Evolutionary conservation across 2,888 invertebrate species (phyloP).

Genomic region (Gibbula magus): DNA sequence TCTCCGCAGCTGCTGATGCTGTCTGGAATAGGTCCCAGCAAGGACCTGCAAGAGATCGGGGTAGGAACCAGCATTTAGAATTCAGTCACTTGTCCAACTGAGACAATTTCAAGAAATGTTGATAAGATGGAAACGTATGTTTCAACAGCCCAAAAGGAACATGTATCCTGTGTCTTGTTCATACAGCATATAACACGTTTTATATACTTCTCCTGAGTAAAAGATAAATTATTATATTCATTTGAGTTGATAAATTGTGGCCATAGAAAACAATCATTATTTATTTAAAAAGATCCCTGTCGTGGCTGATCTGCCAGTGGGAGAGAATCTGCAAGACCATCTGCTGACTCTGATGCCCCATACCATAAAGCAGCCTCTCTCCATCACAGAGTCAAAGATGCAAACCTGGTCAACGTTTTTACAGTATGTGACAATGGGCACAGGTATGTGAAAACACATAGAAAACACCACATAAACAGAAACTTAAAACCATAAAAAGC

Average conservation of each 20-base stretch:
- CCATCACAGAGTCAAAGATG: conserved; percentile 46
- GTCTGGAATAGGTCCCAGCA: conserved; percentile 73
- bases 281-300: background rate
- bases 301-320: background rate
- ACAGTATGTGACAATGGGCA: conserved; percentile 48
- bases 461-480: no score
- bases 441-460: conserved; percentile 35
- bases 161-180: no score
- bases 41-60: conserved; percentile 68
- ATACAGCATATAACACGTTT: no score
- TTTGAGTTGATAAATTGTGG: no score
- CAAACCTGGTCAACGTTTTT: conserved; percentile 45
- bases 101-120: no score
- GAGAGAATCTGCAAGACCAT: background rate
- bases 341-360: conserved; percentile 33
- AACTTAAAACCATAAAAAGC: no score
- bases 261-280: no score
- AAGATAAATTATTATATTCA: no score
- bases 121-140: no score
- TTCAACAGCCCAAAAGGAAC: no score
- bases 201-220: no score
- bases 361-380: conserved; percentile 47
- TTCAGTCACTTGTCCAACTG: no score
- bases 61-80: conserved; percentile 46
- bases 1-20: conserved; percentile 73